Evolutionary conservation across 2,797 vertebrate species (phyloP), one percentile per base, ranked within the genome.

Genomic region (Rousettus madagascariensis): DNA sequence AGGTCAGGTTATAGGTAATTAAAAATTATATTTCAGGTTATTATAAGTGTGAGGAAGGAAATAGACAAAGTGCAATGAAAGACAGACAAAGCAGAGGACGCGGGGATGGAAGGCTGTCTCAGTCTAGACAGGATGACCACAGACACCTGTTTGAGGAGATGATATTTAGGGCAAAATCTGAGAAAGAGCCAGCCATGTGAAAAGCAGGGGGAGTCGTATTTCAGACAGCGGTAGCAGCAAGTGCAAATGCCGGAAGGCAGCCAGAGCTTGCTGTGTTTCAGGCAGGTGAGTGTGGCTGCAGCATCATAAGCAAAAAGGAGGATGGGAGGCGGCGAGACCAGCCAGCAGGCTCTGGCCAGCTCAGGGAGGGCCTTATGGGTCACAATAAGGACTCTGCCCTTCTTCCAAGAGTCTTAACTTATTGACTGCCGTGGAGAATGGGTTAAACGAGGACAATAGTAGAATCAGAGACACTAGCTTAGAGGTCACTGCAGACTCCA

Each of bases 1-100:
- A n/a, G 59, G 17, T 78, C 17, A 57, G 41, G 26, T 82, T 38
- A 28, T 33, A 71, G 66, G 63, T 87, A 78, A 90, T 63, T 59
- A 57, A 49, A 80, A 71, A 36, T 36, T 30, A 3, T 46, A 86
- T 51, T 91, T 95, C 28, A 49, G 19, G 26, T 66, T 43, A 24
- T 41, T n/a, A 0, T 36, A 79, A 71, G 6, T n/a, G 24, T 15
- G 22, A 38, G 83, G 65, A 63, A 91, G 69, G 74, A 91, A 63
- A 72, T 1, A 28, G 51, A 49, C 38, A 49, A 72, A n/a, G 26
- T 57, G 8, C 36, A 10, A 4, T 59, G 66, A 36, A 41, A 80
- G 24, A 9, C 46, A 71, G 78, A 49, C 7, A 63, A 17, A 26
- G 17, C 4, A 30, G 57, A 65, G 28, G 78, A 17, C 0, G 0